These are phyloP conservation scores for Capitulum mitella DNA, from an alignment of 2,888 invertebrate genomes.

Conservation along the genomic window DNA sequence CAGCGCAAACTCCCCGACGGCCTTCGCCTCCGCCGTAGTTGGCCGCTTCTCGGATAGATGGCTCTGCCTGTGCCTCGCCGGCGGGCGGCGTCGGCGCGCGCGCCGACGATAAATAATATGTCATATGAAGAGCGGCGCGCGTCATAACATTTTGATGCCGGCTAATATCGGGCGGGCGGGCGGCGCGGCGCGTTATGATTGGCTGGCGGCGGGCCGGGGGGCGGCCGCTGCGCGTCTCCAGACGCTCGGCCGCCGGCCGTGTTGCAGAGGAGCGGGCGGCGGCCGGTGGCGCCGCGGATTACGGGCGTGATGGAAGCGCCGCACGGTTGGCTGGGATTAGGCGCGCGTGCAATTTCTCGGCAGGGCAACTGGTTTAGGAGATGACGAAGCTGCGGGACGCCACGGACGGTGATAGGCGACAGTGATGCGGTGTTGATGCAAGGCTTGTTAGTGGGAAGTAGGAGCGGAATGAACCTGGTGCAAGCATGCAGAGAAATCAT, in stretches of 20 bases:
- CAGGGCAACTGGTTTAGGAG: background rate
- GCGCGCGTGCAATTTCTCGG: background rate
- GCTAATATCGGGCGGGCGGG: background rate
- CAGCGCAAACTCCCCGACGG: no score
- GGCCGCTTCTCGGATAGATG: background rate
- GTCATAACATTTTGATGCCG: conserved; percentile 20
- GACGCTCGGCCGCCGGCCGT: background rate
- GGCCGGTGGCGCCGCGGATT: background rate
- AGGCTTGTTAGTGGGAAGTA: no score
- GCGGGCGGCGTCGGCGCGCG: background rate
- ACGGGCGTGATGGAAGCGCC: background rate
- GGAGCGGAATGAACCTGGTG: no score
- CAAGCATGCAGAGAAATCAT: no score
- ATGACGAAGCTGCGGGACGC: no score
- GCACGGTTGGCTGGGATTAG: background rate
- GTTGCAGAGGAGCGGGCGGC: background rate
- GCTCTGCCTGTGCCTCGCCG: conserved; percentile 7
- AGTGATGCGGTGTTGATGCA: no score
- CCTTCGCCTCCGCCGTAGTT: background rate
- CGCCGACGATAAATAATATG: conserved; percentile 21
- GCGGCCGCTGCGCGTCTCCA: background rate
- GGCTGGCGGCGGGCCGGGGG: background rate
- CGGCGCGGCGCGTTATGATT: conserved; percentile 8
- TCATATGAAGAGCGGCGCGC: conserved; percentile 13
- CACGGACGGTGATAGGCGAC: no score